phyloP scores from a whole-genome alignment of 2,797 vertebrate species.

The Amblyraja radiata region DNA sequence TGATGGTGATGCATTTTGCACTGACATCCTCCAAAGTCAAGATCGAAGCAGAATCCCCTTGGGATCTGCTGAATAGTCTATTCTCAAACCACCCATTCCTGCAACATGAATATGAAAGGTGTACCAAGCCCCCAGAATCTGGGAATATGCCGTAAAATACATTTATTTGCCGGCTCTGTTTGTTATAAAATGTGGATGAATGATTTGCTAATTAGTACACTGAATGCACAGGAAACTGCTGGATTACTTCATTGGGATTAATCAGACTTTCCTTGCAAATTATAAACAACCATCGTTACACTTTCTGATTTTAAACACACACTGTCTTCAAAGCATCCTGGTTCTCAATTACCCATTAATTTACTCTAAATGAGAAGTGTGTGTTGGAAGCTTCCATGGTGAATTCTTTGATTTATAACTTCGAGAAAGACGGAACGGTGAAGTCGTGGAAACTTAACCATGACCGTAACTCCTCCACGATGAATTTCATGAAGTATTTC shows the following conservation, averaged over 20 bases:
- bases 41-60: neutral
- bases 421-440: neutral
- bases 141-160: neutral
- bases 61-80: neutral
- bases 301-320: conserved; percentile 3
- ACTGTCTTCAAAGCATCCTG: conserved; percentile 24
- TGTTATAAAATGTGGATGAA: neutral
- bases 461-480: neutral
- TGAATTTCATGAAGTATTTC: neutral
- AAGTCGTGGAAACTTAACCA: neutral
- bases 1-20: neutral
- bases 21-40: neutral
- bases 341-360: conserved; percentile 28
- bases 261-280: conserved; percentile 17
- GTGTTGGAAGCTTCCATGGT: neutral
- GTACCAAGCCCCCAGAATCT: neutral
- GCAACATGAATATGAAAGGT: neutral
- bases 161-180: neutral
- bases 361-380: neutral
- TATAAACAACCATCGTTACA: neutral
- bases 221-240: neutral
- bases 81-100: neutral
- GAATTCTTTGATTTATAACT: neutral
- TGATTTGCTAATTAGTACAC: conserved; percentile 18
- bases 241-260: neutral